phyloP scores from a whole-genome alignment of 2,113 vertebrate species.

The Ornithorhynchus anatinus region DNA sequence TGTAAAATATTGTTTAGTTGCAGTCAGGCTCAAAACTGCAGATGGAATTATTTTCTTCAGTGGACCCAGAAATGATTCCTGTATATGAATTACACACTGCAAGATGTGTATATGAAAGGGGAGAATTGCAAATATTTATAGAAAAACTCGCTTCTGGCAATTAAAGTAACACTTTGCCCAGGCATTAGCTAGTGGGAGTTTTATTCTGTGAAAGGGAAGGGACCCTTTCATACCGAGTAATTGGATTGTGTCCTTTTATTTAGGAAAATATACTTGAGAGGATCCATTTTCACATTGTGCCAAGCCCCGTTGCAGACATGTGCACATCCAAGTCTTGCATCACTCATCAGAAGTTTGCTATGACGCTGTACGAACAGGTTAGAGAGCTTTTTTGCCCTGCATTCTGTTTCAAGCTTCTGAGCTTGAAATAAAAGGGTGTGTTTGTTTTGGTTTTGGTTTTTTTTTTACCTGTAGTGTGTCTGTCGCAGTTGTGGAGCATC shows the following conservation, averaged over 20 bases:
- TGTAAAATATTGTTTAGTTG: no score
- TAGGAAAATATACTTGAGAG: constrained; percentile 94
- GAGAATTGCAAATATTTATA: background rate
- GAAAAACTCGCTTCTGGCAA: background rate
- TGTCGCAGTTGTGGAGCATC: constrained; percentile 96
- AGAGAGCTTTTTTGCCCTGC: constrained; percentile 25
- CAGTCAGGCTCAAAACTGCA: no score
- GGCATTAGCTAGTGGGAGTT: background rate
- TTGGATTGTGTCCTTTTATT: background rate
- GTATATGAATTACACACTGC: background rate
- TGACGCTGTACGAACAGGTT: constrained; percentile 97
- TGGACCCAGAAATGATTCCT: no score
- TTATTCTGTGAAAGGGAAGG: background rate
- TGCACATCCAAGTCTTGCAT: constrained; percentile 97
- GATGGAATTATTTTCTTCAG: no score
- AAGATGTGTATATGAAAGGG: background rate
- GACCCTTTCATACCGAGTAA: background rate
- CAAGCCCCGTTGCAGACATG: constrained; percentile 86
- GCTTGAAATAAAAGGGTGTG: background rate
- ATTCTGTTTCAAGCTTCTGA: background rate
- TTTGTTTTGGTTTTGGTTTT: no score
- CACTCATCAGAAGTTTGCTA: constrained; percentile 97
- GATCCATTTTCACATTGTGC: constrained; percentile 93
- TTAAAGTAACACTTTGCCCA: background rate
- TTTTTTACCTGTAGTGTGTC: constrained; percentile 78